These are phyloP conservation scores for Tortrix viridana DNA, from an alignment of 2,888 invertebrate species.

Conservation along the genomic window DNA sequence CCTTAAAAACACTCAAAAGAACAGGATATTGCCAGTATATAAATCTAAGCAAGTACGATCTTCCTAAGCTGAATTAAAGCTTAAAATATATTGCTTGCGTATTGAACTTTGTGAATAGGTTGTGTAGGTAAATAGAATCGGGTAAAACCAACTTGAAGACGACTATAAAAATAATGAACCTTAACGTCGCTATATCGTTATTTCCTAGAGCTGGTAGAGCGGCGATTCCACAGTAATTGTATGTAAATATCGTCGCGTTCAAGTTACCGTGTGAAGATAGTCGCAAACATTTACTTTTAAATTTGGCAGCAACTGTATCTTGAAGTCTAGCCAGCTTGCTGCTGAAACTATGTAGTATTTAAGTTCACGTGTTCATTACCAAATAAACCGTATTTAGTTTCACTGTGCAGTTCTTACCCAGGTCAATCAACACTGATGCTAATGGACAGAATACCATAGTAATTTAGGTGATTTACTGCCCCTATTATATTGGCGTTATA, in stretches of 20 bases:
- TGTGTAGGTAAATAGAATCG: not conserved
- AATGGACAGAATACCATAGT: no score
- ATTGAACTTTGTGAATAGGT: not conserved
- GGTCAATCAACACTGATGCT: no score
- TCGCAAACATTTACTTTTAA: slow-evolving; percentile 24
- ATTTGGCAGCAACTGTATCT: slow-evolving; percentile 7
- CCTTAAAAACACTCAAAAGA: slow-evolving; percentile 21
- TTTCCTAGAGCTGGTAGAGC: slow-evolving; percentile 6
- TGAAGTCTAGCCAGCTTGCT: not conserved
- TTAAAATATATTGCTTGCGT: not conserved
- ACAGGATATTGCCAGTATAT: slow-evolving; percentile 21
- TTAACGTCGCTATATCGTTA: slow-evolving; percentile 9
- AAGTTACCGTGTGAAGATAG: slow-evolving; percentile 11
- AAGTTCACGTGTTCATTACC: no score
- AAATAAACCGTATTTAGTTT: no score
- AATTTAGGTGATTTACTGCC: no score
- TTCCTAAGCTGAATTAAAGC: not conserved
- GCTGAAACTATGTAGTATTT: no score
- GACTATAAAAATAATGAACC: slow-evolving; percentile 18
- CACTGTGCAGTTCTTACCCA: no score
- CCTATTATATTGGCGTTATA: no score
- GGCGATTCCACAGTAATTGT: slow-evolving; percentile 22
- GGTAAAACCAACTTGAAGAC: slow-evolving; percentile 5
- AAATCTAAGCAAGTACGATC: not conserved
- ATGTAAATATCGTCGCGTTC: slow-evolving; percentile 22